phyloP scores from a whole-genome alignment of 2,888 invertebrate genomes.

The Pyralis farinalis region DNA sequence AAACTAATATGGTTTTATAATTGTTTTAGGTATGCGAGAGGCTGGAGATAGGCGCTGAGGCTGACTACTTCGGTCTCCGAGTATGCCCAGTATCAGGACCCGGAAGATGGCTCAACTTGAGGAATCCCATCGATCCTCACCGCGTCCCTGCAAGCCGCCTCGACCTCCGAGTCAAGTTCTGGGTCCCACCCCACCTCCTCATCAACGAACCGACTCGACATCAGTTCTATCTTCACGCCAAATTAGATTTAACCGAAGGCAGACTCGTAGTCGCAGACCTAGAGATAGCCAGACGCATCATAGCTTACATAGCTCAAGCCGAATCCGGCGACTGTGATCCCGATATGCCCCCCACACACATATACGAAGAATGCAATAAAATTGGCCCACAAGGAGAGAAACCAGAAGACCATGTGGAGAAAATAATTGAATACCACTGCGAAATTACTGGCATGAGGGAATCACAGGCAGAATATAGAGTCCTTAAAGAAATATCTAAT shows the following conservation, averaged over 20 bases:
- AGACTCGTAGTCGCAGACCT: conserved; percentile 86
- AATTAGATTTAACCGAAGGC: conserved; percentile 87
- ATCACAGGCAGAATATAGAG: conserved; percentile 91
- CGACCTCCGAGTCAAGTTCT: conserved; percentile 91
- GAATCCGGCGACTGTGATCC: conserved; percentile 87
- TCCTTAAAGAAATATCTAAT: conserved; percentile 89
- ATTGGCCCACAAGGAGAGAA: conserved; percentile 82
- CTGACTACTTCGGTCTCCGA: conserved; percentile 94
- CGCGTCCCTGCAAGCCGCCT: conserved; percentile 85
- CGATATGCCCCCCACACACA: conserved; percentile 78
- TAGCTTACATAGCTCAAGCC: conserved; percentile 89
- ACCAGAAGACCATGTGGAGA: conserved; percentile 83
- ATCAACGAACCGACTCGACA: conserved; percentile 93
- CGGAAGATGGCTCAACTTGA: conserved; percentile 92
- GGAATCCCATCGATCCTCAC: conserved; percentile 90
- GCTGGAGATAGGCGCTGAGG: conserved; percentile 90
- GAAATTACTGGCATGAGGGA: conserved; percentile 84
- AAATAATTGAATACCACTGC: conserved; percentile 83
- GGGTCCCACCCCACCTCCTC: conserved; percentile 93
- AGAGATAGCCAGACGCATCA: conserved; percentile 85
- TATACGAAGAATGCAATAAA: conserved; percentile 83
- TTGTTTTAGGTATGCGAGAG: conserved; percentile 89
- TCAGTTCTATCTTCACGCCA: conserved; percentile 92
- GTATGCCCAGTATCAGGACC: conserved; percentile 81
- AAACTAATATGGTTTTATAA: not conserved